Conservation (phyloP, 2,888 invertebrate species). For the Scaptomyza reducta region DNA sequence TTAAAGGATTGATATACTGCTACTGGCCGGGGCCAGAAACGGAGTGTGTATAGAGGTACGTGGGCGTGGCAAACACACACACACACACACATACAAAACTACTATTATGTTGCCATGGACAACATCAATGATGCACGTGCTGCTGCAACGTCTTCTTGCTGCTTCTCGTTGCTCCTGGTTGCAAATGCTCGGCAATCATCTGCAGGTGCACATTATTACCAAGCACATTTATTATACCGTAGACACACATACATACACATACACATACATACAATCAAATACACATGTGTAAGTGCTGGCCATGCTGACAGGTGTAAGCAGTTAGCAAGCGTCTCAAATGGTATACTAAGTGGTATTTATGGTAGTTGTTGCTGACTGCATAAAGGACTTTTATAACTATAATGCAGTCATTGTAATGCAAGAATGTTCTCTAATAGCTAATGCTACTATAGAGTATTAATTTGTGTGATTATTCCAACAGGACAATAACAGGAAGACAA, state of each 20-base stretch:
- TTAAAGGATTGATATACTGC: constrained; percentile 75
- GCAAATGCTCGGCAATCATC: constrained; percentile 61
- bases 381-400: neutral
- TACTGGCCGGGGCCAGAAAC: constrained; percentile 42
- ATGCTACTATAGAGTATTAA: neutral
- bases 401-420: constrained; percentile 10
- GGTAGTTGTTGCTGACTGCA: neutral
- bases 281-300: neutral
- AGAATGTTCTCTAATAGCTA: neutral
- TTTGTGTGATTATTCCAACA: neutral
- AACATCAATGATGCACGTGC: constrained; percentile 55
- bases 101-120: constrained; percentile 41
- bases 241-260: constrained; percentile 15
- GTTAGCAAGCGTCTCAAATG: constrained; percentile 31
- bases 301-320: constrained; percentile 30
- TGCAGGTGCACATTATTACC: constrained; percentile 60
- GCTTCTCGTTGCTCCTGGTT: constrained; percentile 35
- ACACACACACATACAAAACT: neutral
- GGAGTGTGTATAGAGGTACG: neutral
- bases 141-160: constrained; percentile 6
- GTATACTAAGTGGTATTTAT: constrained; percentile 6
- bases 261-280: neutral
- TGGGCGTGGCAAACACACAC: constrained; percentile 5
- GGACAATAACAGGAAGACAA: neutral
- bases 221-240: constrained; percentile 46